These are phyloP conservation scores for Dasyprocta punctata DNA, from an alignment of 2,113 vertebrate species.

Conservation along the genomic window DNA sequence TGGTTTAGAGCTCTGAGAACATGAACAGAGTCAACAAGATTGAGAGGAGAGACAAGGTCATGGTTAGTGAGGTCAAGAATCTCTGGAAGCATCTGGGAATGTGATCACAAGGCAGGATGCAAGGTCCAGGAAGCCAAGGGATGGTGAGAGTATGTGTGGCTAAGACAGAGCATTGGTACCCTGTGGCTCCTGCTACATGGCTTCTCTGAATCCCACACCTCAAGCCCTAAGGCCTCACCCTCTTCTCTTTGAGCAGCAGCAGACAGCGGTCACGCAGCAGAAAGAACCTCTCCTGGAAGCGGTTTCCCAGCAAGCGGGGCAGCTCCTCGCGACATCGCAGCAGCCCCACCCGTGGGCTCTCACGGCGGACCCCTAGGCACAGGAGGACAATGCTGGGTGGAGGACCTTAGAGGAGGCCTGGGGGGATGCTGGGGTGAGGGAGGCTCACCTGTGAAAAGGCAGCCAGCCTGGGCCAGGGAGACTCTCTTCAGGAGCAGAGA, in stretches of 20 bases:
- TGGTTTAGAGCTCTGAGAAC: slow-evolving; percentile 91
- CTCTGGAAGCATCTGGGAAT: not conserved
- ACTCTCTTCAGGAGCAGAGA: slow-evolving; percentile 95
- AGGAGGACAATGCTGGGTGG: not conserved
- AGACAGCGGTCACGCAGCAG: slow-evolving; percentile 92
- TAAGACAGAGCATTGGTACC: not conserved
- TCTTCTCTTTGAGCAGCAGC: slow-evolving; percentile 96
- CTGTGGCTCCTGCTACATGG: not conserved
- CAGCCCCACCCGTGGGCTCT: slow-evolving; percentile 93
- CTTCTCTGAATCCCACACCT: not conserved
- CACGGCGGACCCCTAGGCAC: slow-evolving; percentile 90
- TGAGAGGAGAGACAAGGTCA: not conserved
- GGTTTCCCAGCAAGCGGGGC: slow-evolving; percentile 93
- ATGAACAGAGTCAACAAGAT: not conserved
- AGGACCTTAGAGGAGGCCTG: not conserved
- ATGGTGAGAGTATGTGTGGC: not conserved
- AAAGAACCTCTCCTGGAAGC: slow-evolving; percentile 96
- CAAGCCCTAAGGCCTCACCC: slow-evolving; percentile 84
- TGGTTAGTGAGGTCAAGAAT: not conserved
- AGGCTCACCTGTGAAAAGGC: slow-evolving; percentile 93
- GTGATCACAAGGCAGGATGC: not conserved
- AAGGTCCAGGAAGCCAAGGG: not conserved
- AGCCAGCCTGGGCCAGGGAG: slow-evolving; percentile 90
- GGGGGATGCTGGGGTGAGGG: not conserved
- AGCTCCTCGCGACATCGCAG: slow-evolving; percentile 95